These are phyloP conservation scores for Sinentomon sp. DNA, from an alignment of 2,888 invertebrate genomes.

Conservation along the genomic window DNA sequence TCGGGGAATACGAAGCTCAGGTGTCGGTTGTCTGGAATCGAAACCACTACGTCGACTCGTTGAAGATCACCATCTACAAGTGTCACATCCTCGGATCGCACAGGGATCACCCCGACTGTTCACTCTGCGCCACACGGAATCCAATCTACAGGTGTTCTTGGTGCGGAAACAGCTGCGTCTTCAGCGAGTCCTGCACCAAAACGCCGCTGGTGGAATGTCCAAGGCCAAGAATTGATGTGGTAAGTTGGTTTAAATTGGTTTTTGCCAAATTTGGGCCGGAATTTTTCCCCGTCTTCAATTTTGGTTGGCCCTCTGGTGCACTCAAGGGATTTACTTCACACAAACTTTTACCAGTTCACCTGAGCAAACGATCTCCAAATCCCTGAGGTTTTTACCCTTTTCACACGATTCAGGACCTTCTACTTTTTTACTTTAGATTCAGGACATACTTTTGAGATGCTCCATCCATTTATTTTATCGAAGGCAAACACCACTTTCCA, in stretches of 20 bases:
- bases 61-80: slow-evolving; percentile 72
- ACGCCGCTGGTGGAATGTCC: slow-evolving; percentile 61
- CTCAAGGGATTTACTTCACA: too few relatives aligned
- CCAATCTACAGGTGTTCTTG: slow-evolving; percentile 77
- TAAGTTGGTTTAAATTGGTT: slow-evolving; percentile 20
- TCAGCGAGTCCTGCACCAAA: slow-evolving; percentile 53
- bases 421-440: too few relatives aligned
- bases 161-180: slow-evolving; percentile 73
- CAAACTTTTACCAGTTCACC: too few relatives aligned
- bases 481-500: too few relatives aligned
- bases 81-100: slow-evolving; percentile 85
- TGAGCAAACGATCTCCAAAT: too few relatives aligned
- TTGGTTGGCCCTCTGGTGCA: too few relatives aligned
- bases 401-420: too few relatives aligned
- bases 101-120: slow-evolving; percentile 81
- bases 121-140: slow-evolving; percentile 74
- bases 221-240: slow-evolving; percentile 68
- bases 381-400: too few relatives aligned
- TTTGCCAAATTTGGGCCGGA: neutral
- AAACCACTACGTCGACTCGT: slow-evolving; percentile 71
- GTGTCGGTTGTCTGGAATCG: slow-evolving; percentile 81
- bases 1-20: slow-evolving; percentile 61
- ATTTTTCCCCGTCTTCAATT: neutral
- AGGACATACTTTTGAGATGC: too few relatives aligned
- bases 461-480: too few relatives aligned